Conservation (phyloP, 2,113 vertebrate genomes). For the Brachypteracias leptosomus region DNA sequence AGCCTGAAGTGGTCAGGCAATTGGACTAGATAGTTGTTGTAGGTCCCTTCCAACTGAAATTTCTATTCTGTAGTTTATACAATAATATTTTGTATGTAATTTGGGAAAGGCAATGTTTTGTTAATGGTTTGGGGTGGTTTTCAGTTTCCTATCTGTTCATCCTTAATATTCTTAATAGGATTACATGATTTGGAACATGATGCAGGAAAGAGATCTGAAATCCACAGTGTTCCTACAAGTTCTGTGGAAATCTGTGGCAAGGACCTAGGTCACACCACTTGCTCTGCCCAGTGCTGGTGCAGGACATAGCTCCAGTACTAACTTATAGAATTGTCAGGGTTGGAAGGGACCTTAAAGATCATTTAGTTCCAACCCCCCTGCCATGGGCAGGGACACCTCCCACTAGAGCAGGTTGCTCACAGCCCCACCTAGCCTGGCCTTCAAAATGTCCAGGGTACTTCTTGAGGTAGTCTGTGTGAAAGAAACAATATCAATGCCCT, state of each 20-base stretch:
- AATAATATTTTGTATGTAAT: neutral
- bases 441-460: too few species aligned
- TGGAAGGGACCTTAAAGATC: too few species aligned
- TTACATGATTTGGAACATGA: neutral
- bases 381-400: too few species aligned
- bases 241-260: neutral
- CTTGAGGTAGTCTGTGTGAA: rapidly evolving
- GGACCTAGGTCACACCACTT: neutral
- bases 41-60: neutral
- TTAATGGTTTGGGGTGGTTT: neutral
- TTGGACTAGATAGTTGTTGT: neutral
- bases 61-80: neutral
- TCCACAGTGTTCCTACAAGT: neutral
- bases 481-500: rapidly evolving
- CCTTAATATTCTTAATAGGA: neutral
- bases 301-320: neutral
- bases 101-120: neutral
- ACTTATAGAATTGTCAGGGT: too few species aligned
- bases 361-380: too few species aligned
- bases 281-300: neutral
- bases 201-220: neutral
- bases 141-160: neutral
- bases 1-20: neutral
- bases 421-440: too few species aligned
- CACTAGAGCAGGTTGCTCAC: too few species aligned